Conservation (phyloP, 2,113 vertebrate genomes). For the Mormyrus lacerda region DNA sequence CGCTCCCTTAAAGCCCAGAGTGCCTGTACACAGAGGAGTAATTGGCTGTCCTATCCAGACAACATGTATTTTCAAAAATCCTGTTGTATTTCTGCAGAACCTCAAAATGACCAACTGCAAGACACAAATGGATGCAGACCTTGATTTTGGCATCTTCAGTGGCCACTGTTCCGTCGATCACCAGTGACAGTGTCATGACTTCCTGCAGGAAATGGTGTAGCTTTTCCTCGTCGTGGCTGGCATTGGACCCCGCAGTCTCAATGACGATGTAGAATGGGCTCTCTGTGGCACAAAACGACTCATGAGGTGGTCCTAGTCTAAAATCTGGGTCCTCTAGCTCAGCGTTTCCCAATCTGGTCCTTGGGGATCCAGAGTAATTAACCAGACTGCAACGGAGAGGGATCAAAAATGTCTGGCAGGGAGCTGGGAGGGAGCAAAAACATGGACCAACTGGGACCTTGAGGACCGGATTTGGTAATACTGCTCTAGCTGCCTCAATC, state of each 20-base stretch:
- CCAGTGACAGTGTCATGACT: conserved; percentile 63
- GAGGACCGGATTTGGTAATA: not conserved
- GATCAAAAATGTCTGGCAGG: not conserved
- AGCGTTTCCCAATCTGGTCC: not conserved
- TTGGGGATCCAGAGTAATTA: not conserved
- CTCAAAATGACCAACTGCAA: not conserved
- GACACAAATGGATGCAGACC: conserved; percentile 46
- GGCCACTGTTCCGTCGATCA: conserved; percentile 78
- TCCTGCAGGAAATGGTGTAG: conserved; percentile 73
- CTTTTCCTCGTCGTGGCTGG: conserved; percentile 75
- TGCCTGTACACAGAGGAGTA: conserved; percentile 39
- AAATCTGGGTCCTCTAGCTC: not conserved
- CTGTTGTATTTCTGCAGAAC: not conserved
- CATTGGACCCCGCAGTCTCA: conserved; percentile 82
- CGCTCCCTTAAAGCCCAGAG: conserved; percentile 90
- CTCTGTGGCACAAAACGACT: conserved; percentile 52
- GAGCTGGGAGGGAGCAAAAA: not conserved
- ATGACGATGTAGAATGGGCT: conserved; percentile 84
- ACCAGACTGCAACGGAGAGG: not conserved
- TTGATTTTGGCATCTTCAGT: conserved; percentile 75
- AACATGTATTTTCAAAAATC: not conserved
- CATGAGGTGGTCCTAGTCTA: not conserved
- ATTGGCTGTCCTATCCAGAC: not conserved
- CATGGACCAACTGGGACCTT: not conserved
- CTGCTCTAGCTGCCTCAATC: not conserved